Evolutionary conservation across 2,888 invertebrate species (phyloP).

Genomic region (Diaphora mendica): DNA sequence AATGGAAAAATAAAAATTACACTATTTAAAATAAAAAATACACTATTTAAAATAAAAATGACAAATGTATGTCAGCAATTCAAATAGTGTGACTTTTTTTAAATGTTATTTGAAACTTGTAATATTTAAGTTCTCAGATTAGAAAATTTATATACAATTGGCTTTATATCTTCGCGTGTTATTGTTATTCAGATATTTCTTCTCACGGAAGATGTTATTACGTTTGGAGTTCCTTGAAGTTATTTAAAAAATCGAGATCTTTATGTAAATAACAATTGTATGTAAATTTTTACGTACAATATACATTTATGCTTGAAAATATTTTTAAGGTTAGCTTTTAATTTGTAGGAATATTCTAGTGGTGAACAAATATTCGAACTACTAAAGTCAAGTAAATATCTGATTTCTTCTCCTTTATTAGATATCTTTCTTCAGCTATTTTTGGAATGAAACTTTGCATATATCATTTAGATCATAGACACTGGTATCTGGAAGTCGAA

Average conservation of each 20-base stretch:
- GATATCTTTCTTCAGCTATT: no score
- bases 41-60: background rate
- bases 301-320: constrained; percentile 5
- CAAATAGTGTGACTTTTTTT: background rate
- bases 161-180: background rate
- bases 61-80: background rate
- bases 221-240: constrained; percentile 28
- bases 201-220: constrained; percentile 40
- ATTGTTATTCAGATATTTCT: constrained; percentile 11
- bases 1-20: background rate
- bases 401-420: no score
- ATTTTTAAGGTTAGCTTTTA: background rate
- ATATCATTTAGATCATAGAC: no score
- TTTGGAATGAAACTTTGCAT: no score
- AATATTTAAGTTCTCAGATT: constrained; percentile 11
- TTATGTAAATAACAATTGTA: constrained; percentile 24
- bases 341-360: background rate
- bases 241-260: constrained; percentile 18
- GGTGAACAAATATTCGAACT: no score
- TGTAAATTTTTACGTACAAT: constrained; percentile 21
- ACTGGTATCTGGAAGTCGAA: no score
- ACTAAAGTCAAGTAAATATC: no score
- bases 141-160: constrained; percentile 7
- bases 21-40: background rate
- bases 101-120: background rate